Evolutionary conservation across 92 coral and sea anemone species (phyloP).

Genomic region (Actinernus sp.): DNA sequence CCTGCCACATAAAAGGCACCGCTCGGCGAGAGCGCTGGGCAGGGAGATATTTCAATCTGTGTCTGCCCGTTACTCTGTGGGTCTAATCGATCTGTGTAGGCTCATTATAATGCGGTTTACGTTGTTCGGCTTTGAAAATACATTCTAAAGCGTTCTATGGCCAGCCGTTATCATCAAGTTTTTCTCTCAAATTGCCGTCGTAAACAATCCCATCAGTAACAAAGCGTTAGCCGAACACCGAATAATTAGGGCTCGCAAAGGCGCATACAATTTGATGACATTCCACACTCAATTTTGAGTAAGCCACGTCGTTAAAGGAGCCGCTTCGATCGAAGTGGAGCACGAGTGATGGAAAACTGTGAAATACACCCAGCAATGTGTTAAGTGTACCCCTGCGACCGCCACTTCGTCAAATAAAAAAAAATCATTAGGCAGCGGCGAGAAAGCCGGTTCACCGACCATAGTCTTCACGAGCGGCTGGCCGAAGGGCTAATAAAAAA

Average conservation of each 20-base stretch:
- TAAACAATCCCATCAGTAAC: conserved; percentile 57
- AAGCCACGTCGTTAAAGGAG: conserved; percentile 58
- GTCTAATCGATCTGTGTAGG: conserved; percentile 58
- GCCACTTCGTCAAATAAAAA: conserved; percentile 95
- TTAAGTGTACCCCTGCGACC: conserved; percentile 81
- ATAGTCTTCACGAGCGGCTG: conserved; percentile 2
- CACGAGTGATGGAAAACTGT: conserved; percentile 49
- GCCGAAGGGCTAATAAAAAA: conserved; percentile 12
- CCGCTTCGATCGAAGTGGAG: conserved; percentile 53
- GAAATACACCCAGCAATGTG: conserved; percentile 80
- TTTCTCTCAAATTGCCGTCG: conserved; percentile 64
- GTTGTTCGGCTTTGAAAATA: conserved; percentile 32
- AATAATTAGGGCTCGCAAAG: conserved; percentile 55
- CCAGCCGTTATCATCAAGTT: conserved; percentile 66
- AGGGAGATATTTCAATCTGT: conserved; percentile 68
- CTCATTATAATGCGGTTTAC: conserved; percentile 44
- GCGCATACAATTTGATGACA: conserved; percentile 13
- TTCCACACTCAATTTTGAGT: conserved; percentile 66
- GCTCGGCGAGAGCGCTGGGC: conserved; percentile 54
- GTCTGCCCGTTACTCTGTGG: conserved; percentile 32
- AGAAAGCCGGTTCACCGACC: conserved; percentile 15
- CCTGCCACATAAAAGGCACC: conserved; percentile 87
- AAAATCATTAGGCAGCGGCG: conserved; percentile 50
- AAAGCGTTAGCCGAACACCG: conserved; percentile 66
- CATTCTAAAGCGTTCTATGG: conserved; percentile 2